Base-by-base conservation (phyloP, 2,797 vertebrate species). In the Muscicapa striata region DNA sequence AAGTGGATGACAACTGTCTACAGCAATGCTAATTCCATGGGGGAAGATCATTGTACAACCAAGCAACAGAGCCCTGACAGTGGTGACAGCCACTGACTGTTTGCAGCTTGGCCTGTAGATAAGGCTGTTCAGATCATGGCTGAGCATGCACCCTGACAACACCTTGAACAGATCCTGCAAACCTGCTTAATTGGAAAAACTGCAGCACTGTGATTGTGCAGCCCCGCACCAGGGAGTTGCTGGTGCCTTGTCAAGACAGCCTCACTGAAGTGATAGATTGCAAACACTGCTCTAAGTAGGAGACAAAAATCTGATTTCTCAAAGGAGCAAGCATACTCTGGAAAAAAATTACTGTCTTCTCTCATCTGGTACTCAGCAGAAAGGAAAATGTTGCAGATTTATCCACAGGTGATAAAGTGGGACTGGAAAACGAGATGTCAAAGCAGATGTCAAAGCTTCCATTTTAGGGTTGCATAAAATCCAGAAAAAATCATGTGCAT, bases 291-390 rank as follows among this genome's bases (percentile, higher is more conserved):
- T 68, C n/a, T 41, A 57, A 70, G 52, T 3, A 92, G 81, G 38
- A 91, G 82, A 85, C 41, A 61, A 85, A 80, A 93, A 75, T 46
- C 36, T 77, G 78, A 90, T 92, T 96, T 95, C 91, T 94, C 93
- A 93, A 67, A 93, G 86, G 84, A 91, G 24, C 38, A 68, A 85
- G 52, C 6, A 40, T 9, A 54, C 12, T 67, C 19, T 54, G 57
- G 45, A 52, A 83, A 93, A 93, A 79, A 89, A 81, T 32, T 24
- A 41, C 75, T 49, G 57, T 85, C 57, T 87, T 72, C 27, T 93
- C 64, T 89, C 82, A 84, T 89, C 51, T 67, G 58, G 43, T 59
- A 69, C 87, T 66, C 55, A 15, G 13, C 59, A 82, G 70, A 87
- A 96, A 78, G 15, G 20, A 62, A 93, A 93, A 93, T 55, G 22